phyloP scores from a whole-genome alignment of 1,140 invertebrate species.

The Drosophila paulistorum region DNA sequence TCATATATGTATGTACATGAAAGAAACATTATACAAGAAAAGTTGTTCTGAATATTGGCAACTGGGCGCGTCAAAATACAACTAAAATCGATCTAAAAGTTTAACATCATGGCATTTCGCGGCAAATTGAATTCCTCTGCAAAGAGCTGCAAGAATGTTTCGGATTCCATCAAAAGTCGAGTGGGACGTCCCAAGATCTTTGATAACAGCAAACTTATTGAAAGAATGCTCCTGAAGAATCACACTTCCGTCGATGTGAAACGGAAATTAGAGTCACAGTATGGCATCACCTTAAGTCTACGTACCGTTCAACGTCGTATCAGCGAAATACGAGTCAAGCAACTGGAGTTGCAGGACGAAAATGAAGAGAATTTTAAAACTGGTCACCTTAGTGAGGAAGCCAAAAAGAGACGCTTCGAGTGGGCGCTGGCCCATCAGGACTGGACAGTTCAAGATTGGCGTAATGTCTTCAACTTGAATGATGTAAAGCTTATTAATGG shows the following conservation, averaged over 20 bases:
- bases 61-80: background rate
- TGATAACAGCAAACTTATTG: constrained; percentile 49
- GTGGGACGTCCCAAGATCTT: constrained; percentile 58
- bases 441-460: constrained; percentile 64
- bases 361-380: background rate
- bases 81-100: background rate
- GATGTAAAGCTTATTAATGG: constrained; percentile 45
- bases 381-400: constrained; percentile 19
- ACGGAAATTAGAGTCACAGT: constrained; percentile 30
- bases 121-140: background rate
- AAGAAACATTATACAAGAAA: no score
- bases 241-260: constrained; percentile 66
- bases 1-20: no score
- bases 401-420: constrained; percentile 33
- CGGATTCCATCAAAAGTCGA: background rate
- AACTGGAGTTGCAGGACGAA: background rate
- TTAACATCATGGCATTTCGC: background rate
- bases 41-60: no score
- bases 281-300: constrained; percentile 57
- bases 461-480: constrained; percentile 70
- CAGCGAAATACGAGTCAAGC: constrained; percentile 48
- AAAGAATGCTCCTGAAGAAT: constrained; percentile 41
- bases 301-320: constrained; percentile 62
- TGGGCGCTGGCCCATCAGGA: constrained; percentile 62
- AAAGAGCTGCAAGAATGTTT: background rate